Base-by-base conservation (phyloP, 2,113 vertebrate species). In the Zapus hudsonius region DNA sequence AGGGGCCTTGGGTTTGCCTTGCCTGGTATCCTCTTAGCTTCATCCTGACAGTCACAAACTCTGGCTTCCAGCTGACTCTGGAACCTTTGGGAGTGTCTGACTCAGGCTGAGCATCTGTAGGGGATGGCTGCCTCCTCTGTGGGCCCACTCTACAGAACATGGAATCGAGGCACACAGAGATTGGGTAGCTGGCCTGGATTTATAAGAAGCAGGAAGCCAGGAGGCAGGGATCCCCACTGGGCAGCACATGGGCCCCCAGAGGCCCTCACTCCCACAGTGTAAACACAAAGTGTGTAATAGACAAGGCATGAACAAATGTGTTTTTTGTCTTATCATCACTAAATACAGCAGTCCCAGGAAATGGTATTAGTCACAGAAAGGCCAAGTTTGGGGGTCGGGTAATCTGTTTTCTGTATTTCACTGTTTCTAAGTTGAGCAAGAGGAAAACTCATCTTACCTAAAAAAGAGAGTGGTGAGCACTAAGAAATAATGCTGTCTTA, bases 91-190 rank as follows among this genome's bases (percentile, higher is more conserved):
- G 16, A 40, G 33, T 5, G 16, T 33, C 29, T 2, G 38, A 19
- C 6, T n/a, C 3, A 10, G 40, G 15, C 22, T 2, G 6, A 31
- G 20, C 7, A 0, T 3, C 12, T 8, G 7, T 3, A 31, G n/a
- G 15, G 3, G 3, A 42, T 31, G 16, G 38, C 20, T 23, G 1
- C 15, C 25, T 23, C 16, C 63, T 22, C 12, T 66, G 33, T 13
- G 5, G 69, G 59, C 59, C 87, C 55, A 52, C 47, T 66, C 36
- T 36, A 66, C 4, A 40, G 63, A 13, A 73, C 38, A 44, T 47
- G 36, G 52, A 72, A 29, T 11, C 0, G 27, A 47, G 42, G 40
- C 10, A 3, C 44, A 36, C 16, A 61, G 47, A 70, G 38, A 33
- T 36, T 7, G 13, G 29, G 61, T 5, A 66, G 78, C 52, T 66